phyloP scores from a whole-genome alignment of 2,113 vertebrate genomes.

The Columba janthina region DNA sequence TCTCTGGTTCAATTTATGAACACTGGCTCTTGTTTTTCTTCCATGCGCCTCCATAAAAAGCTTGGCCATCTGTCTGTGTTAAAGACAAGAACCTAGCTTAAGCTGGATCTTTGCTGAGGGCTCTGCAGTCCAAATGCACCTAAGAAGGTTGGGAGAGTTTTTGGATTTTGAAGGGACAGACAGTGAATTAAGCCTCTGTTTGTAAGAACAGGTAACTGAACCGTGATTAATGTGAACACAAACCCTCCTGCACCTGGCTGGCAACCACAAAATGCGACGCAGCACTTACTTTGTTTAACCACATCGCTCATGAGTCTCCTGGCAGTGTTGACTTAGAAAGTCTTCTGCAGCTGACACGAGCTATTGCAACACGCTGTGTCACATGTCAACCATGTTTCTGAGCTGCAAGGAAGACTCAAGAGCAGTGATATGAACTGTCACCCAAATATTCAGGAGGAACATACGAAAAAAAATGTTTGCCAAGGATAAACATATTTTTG shows the following conservation, averaged over 20 bases:
- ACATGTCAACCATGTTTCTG: not conserved
- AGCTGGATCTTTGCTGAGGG: not conserved
- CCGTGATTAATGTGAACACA: not conserved
- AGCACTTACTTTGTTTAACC: not conserved
- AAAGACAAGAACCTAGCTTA: not conserved
- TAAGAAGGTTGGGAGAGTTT: not conserved
- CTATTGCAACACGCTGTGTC: not conserved
- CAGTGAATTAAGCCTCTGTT: not conserved
- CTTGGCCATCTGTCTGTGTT: not conserved
- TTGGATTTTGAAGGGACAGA: not conserved
- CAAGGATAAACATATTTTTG: not conserved
- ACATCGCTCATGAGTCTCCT: not conserved
- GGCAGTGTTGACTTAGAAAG: not conserved
- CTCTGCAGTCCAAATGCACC: not conserved
- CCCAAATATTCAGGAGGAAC: not conserved
- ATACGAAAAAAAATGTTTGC: not conserved
- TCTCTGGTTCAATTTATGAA: not conserved
- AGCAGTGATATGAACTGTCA: not conserved
- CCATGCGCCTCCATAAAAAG: not conserved
- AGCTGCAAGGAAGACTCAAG: slow-evolving; percentile 8
- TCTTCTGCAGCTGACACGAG: slow-evolving; percentile 10
- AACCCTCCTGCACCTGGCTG: not conserved
- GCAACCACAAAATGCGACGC: not conserved
- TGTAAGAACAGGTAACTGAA: not conserved
- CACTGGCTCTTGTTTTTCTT: not conserved